phyloP scores from a whole-genome alignment of 1,140 invertebrate genomes.

The Brachionus sp. region DNA sequence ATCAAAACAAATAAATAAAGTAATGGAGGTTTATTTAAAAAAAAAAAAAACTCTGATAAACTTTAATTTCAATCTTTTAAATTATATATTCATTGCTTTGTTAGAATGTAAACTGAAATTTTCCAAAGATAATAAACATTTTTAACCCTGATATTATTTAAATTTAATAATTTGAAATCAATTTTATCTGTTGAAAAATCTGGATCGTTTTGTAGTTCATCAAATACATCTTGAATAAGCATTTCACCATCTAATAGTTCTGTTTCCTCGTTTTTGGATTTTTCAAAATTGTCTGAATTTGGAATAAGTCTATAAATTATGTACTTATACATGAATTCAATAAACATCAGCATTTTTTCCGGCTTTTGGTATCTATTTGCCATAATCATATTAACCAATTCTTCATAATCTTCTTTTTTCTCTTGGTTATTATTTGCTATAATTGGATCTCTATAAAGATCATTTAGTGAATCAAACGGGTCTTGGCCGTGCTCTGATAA shows the following conservation, averaged over 20 bases:
- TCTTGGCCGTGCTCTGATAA: slow-evolving; percentile 17
- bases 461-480: background rate
- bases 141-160: slow-evolving; percentile 1
- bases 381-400: background rate
- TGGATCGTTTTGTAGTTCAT: background rate
- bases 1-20: too few relatives aligned
- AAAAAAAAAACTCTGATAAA: too few relatives aligned
- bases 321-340: background rate
- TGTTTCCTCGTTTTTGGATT: background rate
- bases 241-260: background rate
- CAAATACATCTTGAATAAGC: background rate
- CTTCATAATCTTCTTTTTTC: background rate
- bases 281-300: background rate
- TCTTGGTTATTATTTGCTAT: background rate
- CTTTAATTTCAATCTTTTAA: too few relatives aligned
- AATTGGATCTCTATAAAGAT: background rate
- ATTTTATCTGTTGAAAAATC: background rate
- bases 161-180: background rate
- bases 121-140: slow-evolving; percentile 22
- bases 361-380: background rate
- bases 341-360: background rate
- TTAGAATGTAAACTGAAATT: background rate
- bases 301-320: background rate
- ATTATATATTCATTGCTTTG: background rate
- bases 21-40: too few relatives aligned